phyloP scores from a whole-genome alignment of 1,140 invertebrate species.

The Nasonia giraulti region DNA sequence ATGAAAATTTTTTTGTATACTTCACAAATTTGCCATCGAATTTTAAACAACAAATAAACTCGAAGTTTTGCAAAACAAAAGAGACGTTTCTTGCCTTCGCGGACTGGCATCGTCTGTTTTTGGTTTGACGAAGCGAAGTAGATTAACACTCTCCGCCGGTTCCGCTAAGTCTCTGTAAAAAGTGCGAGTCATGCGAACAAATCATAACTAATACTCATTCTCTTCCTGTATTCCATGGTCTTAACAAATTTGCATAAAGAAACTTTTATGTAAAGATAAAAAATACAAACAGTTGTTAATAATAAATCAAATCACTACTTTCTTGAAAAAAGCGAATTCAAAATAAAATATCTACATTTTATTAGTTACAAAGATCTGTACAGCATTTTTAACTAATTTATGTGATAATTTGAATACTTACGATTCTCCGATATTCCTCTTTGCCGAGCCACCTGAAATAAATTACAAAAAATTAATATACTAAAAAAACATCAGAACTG shows the following conservation, averaged over 20 bases:
- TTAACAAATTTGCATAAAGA: background rate
- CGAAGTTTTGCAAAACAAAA: slow-evolving; percentile 59
- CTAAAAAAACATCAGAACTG: background rate
- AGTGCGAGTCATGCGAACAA: slow-evolving; percentile 63
- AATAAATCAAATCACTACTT: slow-evolving; percentile 41
- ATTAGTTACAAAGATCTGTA: slow-evolving; percentile 60
- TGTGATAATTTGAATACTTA: slow-evolving; percentile 61
- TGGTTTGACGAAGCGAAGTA: slow-evolving; percentile 71
- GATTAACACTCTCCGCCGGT: slow-evolving; percentile 69
- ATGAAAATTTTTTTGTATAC: slow-evolving; percentile 8
- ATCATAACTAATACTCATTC: slow-evolving; percentile 52
- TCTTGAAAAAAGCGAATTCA: slow-evolving; percentile 27
- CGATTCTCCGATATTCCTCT: slow-evolving; percentile 70
- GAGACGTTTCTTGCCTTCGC: slow-evolving; percentile 70
- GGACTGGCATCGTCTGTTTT: slow-evolving; percentile 67
- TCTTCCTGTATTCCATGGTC: slow-evolving; percentile 40
- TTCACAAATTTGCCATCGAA: slow-evolving; percentile 14
- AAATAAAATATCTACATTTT: slow-evolving; percentile 49
- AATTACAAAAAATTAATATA: slow-evolving; percentile 46
- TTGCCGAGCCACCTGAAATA: slow-evolving; percentile 66
- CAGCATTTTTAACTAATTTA: background rate
- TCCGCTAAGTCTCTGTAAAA: slow-evolving; percentile 72
- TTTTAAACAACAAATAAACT: slow-evolving; percentile 7
- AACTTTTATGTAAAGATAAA: background rate
- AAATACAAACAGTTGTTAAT: slow-evolving; percentile 36